Percentiles rank a stretch among this genome's conserved stretches.
Conservation (phyloP, 2,113 vertebrate genomes). For the Lepus americanus region DNA sequence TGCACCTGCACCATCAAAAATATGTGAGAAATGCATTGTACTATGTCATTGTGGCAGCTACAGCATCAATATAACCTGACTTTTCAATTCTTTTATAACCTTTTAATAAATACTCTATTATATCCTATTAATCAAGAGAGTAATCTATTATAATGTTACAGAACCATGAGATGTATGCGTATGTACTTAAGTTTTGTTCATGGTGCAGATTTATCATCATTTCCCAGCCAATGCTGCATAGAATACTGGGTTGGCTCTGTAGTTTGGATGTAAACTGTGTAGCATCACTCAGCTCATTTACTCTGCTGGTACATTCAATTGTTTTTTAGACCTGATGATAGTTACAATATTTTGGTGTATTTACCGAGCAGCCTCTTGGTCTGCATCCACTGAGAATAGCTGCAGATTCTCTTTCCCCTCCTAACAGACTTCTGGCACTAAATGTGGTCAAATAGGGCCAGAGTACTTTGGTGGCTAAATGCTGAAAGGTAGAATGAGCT, state of each 20-base stretch:
- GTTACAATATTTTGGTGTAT: not conserved
- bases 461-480: not conserved
- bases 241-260: not conserved
- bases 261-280: not conserved
- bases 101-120: no score
- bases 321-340: not conserved
- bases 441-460: not conserved
- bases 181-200: no score
- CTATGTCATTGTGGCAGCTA: no score
- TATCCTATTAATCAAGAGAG: no score
- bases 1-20: no score
- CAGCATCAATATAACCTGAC: no score
- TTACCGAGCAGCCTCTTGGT: not conserved
- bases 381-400: not conserved
- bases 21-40: no score
- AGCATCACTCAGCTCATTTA: not conserved
- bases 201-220: fast-evolving
- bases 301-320: not conserved
- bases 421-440: not conserved
- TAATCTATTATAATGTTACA: no score
- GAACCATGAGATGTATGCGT: no score
- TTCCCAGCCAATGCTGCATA: not conserved
- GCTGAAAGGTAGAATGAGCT: not conserved
- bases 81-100: no score
- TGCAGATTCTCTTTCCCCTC: not conserved